These are phyloP conservation scores for Tamias sibiricus DNA, from an alignment of 2,113 vertebrate genomes.

Conservation along the genomic window DNA sequence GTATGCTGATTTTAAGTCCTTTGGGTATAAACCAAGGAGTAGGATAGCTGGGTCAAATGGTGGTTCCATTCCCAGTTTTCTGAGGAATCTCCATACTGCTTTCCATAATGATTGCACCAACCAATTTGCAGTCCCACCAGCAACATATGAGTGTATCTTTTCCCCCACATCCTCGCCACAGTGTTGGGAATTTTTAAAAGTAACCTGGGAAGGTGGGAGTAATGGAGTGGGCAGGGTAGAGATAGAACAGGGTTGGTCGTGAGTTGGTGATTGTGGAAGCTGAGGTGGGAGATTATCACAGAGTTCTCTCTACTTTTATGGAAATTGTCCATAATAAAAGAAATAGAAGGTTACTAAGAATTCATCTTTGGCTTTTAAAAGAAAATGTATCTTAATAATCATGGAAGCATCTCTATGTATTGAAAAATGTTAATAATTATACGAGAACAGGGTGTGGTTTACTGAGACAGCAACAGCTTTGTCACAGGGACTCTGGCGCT, in stretches of 20 bases:
- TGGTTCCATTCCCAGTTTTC: too few relatives aligned
- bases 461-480: background rate
- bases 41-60: too few relatives aligned
- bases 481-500: background rate
- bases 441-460: background rate
- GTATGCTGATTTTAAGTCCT: too few relatives aligned
- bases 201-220: background rate
- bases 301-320: background rate
- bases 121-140: too few relatives aligned
- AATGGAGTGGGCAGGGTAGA: background rate
- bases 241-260: background rate
- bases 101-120: too few relatives aligned
- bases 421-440: background rate
- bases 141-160: too few relatives aligned
- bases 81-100: too few relatives aligned
- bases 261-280: background rate
- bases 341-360: background rate
- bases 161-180: too few relatives aligned
- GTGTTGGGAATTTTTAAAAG: background rate
- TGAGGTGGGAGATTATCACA: background rate
- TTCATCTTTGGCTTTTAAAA: background rate
- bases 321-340: background rate
- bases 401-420: background rate
- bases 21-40: too few relatives aligned
- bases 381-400: slow-evolving; percentile 29